Conservation (phyloP, 2,888 invertebrate species). For the Caenorhabditis wallacei region DNA sequence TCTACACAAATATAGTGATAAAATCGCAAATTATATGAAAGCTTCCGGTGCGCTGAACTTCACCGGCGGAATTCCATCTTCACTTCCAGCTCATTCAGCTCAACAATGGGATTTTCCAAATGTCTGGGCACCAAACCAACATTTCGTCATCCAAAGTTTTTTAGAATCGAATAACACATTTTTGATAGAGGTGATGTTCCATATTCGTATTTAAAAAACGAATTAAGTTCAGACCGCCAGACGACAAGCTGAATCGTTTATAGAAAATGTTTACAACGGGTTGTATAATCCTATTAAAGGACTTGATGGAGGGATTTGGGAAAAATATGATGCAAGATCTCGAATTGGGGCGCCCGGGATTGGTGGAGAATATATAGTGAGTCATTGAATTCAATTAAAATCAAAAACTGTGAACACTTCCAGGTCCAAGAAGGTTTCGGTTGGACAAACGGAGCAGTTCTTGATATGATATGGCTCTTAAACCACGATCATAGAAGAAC, state of each 20-base stretch:
- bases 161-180: conserved; percentile 38
- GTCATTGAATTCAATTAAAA: background rate
- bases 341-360: conserved; percentile 42
- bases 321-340: conserved; percentile 55
- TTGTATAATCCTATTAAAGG: conserved; percentile 62
- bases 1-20: conserved; percentile 10
- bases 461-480: conserved; percentile 74
- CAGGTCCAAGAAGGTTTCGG: conserved; percentile 79
- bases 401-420: background rate
- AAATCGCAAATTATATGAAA: conserved; percentile 69
- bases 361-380: conserved; percentile 57
- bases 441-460: conserved; percentile 81
- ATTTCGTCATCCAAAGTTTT: conserved; percentile 72
- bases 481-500: background rate
- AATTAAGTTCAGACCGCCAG: conserved; percentile 60
- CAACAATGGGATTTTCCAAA: conserved; percentile 83
- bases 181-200: conserved; percentile 18
- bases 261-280: conserved; percentile 74
- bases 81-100: conserved; percentile 62
- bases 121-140: conserved; percentile 80
- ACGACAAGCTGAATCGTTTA: conserved; percentile 68
- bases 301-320: conserved; percentile 41
- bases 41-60: conserved; percentile 62
- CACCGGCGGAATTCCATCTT: conserved; percentile 77
- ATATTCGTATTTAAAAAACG: background rate